These are phyloP conservation scores for Ostrea denselamellosa DNA, from an alignment of 1,140 invertebrate species.

Conservation along the genomic window DNA sequence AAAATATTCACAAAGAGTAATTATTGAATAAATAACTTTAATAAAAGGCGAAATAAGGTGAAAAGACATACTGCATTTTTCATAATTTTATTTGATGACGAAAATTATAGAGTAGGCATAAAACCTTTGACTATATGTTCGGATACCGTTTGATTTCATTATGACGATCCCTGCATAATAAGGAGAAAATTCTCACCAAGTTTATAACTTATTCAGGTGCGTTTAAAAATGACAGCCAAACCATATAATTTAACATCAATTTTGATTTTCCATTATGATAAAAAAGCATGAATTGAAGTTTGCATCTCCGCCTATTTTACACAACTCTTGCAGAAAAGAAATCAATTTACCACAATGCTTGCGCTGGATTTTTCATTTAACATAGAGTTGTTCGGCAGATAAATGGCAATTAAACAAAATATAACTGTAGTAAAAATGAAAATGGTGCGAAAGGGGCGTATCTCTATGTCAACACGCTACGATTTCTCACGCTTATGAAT, in stretches of 20 bases:
- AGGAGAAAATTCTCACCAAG: constrained; percentile 35
- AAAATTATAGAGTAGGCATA: constrained; percentile 14
- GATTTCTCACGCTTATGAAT: constrained; percentile 22
- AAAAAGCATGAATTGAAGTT: background rate
- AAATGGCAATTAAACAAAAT: constrained; percentile 33
- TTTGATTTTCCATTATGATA: constrained; percentile 29
- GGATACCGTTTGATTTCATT: constrained; percentile 30
- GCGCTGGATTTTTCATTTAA: constrained; percentile 7
- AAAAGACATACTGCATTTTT: constrained; percentile 18
- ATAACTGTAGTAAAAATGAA: background rate
- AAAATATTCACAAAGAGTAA: constrained; percentile 8
- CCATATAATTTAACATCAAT: constrained; percentile 30
- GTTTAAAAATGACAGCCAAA: constrained; percentile 9
- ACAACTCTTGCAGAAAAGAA: background rate
- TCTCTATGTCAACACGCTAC: background rate
- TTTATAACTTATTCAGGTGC: constrained; percentile 35
- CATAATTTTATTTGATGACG: constrained; percentile 27
- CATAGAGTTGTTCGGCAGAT: background rate
- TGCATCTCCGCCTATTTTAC: constrained; percentile 32
- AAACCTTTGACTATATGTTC: background rate
- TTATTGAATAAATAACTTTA: constrained; percentile 23
- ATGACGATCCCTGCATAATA: constrained; percentile 20
- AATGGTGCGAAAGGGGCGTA: constrained; percentile 20
- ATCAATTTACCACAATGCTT: constrained; percentile 18
- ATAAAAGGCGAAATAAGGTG: background rate